Evolutionary conservation across 2,113 vertebrate species (phyloP), one percentile per base, ranked within the genome.

Genomic region (Scalopus aquaticus): DNA sequence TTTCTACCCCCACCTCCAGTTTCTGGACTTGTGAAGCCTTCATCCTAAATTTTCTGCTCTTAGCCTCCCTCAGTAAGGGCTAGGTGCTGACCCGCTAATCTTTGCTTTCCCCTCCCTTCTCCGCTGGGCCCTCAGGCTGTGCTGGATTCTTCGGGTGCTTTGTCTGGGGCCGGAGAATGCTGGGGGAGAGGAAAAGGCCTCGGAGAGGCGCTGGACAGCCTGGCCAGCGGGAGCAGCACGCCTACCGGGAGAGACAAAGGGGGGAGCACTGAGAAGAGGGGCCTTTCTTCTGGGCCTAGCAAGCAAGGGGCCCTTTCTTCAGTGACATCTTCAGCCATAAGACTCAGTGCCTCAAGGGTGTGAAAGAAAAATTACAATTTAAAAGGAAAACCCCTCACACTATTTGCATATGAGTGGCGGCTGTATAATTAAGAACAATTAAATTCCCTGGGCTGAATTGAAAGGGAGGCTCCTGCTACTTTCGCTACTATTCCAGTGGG

Each of bases 281-380:
- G 76, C 86, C 60, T 44, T 69, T n/a, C 73, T 88, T 24, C 70
- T 19, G 44, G 81, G 69, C 73, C 37, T 0, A 28, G 60, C 5
- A 39, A 62, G 74, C 77, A 1, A 0, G 2, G 49, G 64, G 32
- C 89, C 24, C 0, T 95, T 92, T 90, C 90, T 90, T 79, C 74
- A 8, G 26, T 54, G 22, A 24, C 15, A 26, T 89, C 86, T 94
- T 95, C 54, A 20, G 95, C 93, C 80, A 9, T 51, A 91, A 96
- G 83, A 96, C 94, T 84, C 3, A 95, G 86, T 16, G 77, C 90
- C 84, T 94, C 64, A 9, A 69, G 74, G 42, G 9, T 80, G 74
- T 93, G 94, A 97, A 96, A 97, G 96, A 80, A 89, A 95, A 95
- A 97, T 97, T 91, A 90, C 79, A 96, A 96, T 96, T 84, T 89